Conservation (phyloP, 2,797 vertebrate genomes). For the Typhlichthys eigenmanni region DNA sequence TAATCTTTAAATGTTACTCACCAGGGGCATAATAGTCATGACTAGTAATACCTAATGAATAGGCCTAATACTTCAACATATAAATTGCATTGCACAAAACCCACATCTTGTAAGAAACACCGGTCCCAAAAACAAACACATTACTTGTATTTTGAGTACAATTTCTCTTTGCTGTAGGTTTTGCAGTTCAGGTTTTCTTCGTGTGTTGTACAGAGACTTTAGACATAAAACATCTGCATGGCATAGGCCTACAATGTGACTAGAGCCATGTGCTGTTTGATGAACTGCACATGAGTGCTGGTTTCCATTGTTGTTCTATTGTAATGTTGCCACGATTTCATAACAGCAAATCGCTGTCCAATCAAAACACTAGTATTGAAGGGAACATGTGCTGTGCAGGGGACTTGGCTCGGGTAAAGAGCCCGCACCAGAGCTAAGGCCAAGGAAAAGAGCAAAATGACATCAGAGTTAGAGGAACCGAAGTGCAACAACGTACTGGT, state of each 20-base stretch:
- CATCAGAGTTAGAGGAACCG: too few relatives aligned
- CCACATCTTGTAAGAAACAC: not conserved
- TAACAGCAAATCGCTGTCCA: too few relatives aligned
- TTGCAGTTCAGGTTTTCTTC: not conserved
- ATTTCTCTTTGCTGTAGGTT: not conserved
- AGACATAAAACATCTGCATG: not conserved
- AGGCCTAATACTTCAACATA: conserved; percentile 2
- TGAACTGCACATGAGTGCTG: not conserved
- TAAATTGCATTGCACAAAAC: not conserved
- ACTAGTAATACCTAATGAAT: conserved; percentile 4
- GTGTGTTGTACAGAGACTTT: not conserved
- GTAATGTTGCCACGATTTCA: not conserved
- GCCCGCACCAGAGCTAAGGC: too few relatives aligned
- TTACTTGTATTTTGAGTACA: not conserved
- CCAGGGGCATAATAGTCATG: conserved; percentile 12
- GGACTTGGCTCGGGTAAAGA: too few relatives aligned
- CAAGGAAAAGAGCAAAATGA: too few relatives aligned
- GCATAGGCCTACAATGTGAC: not conserved
- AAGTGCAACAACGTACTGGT: too few relatives aligned
- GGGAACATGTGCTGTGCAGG: too few relatives aligned
- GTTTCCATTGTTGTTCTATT: too few relatives aligned
- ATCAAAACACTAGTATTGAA: too few relatives aligned
- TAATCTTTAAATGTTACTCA: not conserved
- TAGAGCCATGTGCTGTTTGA: not conserved
- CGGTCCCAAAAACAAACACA: not conserved